These are phyloP conservation scores for Micromussa lordhowensis DNA, from an alignment of 92 coral and sea anemone species.

Conservation along the genomic window DNA sequence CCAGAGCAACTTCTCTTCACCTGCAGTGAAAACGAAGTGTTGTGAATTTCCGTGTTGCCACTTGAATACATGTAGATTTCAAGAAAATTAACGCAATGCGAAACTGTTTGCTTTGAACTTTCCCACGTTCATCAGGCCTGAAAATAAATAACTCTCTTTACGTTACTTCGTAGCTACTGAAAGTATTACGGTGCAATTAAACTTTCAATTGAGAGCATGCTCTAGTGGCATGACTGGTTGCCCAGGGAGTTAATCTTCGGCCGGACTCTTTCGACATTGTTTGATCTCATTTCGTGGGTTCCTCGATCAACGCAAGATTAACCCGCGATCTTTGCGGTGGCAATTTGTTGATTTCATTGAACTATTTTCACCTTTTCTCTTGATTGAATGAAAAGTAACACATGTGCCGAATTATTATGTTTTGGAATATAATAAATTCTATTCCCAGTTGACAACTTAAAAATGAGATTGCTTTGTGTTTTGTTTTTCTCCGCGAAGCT, in stretches of 20 bases:
- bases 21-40: background rate
- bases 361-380: constrained; percentile 45
- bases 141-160: constrained; percentile 28
- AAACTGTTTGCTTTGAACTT: constrained; percentile 18
- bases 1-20: background rate
- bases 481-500: background rate
- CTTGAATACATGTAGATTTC: constrained; percentile 37
- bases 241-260: constrained; percentile 39
- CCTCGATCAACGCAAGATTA: constrained; percentile 24
- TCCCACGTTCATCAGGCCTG: constrained; percentile 27
- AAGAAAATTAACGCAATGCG: constrained; percentile 24
- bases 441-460: constrained; percentile 19
- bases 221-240: constrained; percentile 35
- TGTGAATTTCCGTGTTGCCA: constrained; percentile 15
- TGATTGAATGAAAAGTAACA: constrained; percentile 42
- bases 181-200: constrained; percentile 46
- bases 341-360: constrained; percentile 37
- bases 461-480: background rate
- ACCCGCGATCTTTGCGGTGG: constrained; percentile 22
- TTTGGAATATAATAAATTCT: background rate
- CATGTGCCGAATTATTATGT: constrained; percentile 44
- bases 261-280: constrained; percentile 1
- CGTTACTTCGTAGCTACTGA: constrained; percentile 32
- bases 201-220: constrained; percentile 43
- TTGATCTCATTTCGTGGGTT: constrained; percentile 24